A percentile compares a stretch with the other conserved stretches of the same genome.
These are phyloP conservation scores for Lumbricus terrestris DNA, from an alignment of 2,888 invertebrate species.

Conservation along the genomic window DNA sequence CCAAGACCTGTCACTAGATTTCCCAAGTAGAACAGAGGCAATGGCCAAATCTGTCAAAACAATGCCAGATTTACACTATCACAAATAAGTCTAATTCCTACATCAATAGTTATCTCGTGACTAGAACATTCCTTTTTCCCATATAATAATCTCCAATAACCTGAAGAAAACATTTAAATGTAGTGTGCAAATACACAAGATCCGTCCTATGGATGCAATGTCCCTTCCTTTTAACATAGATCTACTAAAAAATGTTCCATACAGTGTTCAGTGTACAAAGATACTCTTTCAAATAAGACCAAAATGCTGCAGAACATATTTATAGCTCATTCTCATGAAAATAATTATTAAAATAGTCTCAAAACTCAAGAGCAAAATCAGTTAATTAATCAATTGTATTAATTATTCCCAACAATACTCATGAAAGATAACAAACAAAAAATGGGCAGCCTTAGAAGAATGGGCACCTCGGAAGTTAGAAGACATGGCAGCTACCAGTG, in stretches of 20 bases:
- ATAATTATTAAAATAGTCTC: not conserved
- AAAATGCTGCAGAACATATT: too few relatives aligned
- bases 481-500: not conserved
- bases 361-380: not conserved
- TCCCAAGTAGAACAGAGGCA: conserved; percentile 89
- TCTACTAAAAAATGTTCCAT: too few relatives aligned
- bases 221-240: not conserved
- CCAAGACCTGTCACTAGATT: conserved; percentile 96
- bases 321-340: not conserved
- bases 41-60: conserved; percentile 78
- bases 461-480: too few relatives aligned
- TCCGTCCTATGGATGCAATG: not conserved
- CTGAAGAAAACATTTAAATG: not conserved
- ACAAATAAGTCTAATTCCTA: not conserved
- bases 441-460: not conserved
- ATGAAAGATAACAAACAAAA: not conserved
- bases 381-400: too few relatives aligned
- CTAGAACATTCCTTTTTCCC: not conserved
- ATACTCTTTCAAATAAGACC: not conserved
- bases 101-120: not conserved
- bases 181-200: not conserved
- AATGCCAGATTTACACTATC: not conserved
- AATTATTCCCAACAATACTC: too few relatives aligned
- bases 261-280: too few relatives aligned
- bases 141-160: not conserved